phyloP scores from a whole-genome alignment of 2,113 vertebrate species.

The Maccullochella peelii region DNA sequence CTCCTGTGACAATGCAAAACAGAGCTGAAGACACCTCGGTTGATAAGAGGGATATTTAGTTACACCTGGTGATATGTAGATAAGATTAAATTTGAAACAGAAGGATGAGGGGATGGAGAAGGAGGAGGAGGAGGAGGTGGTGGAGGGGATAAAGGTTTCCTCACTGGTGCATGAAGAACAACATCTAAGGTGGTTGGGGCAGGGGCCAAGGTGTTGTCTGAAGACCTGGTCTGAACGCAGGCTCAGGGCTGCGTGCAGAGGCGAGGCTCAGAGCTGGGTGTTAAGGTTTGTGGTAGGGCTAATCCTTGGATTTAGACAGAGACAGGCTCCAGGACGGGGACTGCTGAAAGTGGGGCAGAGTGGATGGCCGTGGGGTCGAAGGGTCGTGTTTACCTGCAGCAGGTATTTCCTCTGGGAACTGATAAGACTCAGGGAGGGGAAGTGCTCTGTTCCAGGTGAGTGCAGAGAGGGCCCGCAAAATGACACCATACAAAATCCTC shows the following conservation, averaged over 20 bases:
- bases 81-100: slow-evolving; percentile 83
- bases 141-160: slow-evolving; percentile 51
- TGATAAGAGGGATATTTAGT: slow-evolving; percentile 78
- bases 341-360: slow-evolving; percentile 63
- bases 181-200: slow-evolving; percentile 62
- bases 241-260: background rate
- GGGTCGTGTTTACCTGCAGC: slow-evolving; percentile 87
- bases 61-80: slow-evolving; percentile 84
- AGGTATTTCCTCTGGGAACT: slow-evolving; percentile 87
- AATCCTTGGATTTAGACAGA: slow-evolving; percentile 60
- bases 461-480: slow-evolving; percentile 83
- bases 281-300: slow-evolving; percentile 26
- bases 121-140: background rate
- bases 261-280: slow-evolving; percentile 21
- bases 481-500: slow-evolving; percentile 72
- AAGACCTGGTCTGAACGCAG: slow-evolving; percentile 26
- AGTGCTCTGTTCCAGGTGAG: slow-evolving; percentile 88
- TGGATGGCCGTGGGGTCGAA: slow-evolving; percentile 80
- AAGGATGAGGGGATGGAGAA: slow-evolving; percentile 58
- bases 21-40: slow-evolving; percentile 72
- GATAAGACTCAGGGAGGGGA: slow-evolving; percentile 86
- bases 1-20: slow-evolving; percentile 73
- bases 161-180: slow-evolving; percentile 75
- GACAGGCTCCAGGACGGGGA: slow-evolving; percentile 54
- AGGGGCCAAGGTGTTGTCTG: slow-evolving; percentile 30